These are phyloP conservation scores for Melanchra persicariae DNA, from an alignment of 2,888 invertebrate species.

Conservation along the genomic window DNA sequence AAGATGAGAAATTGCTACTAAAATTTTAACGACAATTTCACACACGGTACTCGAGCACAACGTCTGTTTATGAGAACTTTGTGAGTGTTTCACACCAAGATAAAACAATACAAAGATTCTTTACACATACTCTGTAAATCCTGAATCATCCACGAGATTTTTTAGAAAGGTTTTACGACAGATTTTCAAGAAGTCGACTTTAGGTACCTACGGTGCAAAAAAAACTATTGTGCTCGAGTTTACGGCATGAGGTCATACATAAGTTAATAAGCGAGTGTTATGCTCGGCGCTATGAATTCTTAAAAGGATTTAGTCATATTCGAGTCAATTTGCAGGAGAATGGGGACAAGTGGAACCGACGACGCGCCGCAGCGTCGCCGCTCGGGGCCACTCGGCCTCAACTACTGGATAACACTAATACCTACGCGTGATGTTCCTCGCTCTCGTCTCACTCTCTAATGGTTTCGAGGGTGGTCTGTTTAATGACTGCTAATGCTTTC, in stretches of 20 bases:
- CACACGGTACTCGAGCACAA: constrained; percentile 63
- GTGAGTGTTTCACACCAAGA: constrained; percentile 18
- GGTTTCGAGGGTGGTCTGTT: constrained; percentile 68
- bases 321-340: constrained; percentile 84
- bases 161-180: constrained; percentile 41
- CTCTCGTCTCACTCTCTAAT: constrained; percentile 73
- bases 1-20: constrained; percentile 76
- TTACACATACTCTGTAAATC: constrained; percentile 58
- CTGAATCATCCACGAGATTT: constrained; percentile 71
- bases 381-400: constrained; percentile 58
- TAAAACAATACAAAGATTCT: constrained; percentile 23
- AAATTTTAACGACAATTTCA: constrained; percentile 78
- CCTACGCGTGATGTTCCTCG: constrained; percentile 61
- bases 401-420: constrained; percentile 63
- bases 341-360: constrained; percentile 84
- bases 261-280: constrained; percentile 76
- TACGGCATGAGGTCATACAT: constrained; percentile 77
- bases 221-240: constrained; percentile 66
- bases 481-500: constrained; percentile 67
- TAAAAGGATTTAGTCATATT: constrained; percentile 87
- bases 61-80: constrained; percentile 41
- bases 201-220: constrained; percentile 34
- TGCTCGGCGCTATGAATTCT: constrained; percentile 76
- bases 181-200: constrained; percentile 38
- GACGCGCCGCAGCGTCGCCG: constrained; percentile 82